Percentiles rank a stretch among this genome's conserved stretches.
Conservation (phyloP, 2,888 invertebrate genomes). For the Synergus japonicus region DNA sequence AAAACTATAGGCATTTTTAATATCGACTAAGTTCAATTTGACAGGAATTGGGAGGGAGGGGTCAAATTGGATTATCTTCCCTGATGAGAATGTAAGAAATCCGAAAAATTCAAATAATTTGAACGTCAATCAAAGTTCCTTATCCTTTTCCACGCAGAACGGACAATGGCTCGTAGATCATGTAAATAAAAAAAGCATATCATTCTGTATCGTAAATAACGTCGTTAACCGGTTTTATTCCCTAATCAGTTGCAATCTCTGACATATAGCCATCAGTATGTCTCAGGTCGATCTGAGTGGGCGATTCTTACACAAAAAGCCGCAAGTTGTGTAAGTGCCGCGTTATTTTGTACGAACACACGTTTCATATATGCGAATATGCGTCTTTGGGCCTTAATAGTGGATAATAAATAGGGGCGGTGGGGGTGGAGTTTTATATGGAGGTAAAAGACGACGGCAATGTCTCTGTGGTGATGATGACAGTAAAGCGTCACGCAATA, state of each 20-base stretch:
- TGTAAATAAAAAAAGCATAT: slow-evolving; percentile 30
- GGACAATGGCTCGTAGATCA: slow-evolving; percentile 33
- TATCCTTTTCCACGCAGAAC: slow-evolving; percentile 8
- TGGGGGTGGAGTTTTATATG: neutral
- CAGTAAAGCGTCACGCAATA: slow-evolving; percentile 35
- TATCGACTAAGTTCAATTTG: too few species aligned
- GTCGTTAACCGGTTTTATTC: slow-evolving; percentile 37
- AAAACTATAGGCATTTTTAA: too few species aligned
- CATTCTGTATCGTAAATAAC: slow-evolving; percentile 37
- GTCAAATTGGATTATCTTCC: too few species aligned
- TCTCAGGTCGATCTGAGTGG: slow-evolving; percentile 22
- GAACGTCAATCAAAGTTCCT: neutral
- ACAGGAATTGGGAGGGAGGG: too few species aligned
- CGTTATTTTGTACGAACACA: neutral
- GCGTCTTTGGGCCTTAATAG: neutral
- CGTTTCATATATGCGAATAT: neutral
- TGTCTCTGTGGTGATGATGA: slow-evolving; percentile 38
- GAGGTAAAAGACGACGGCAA: slow-evolving; percentile 25
- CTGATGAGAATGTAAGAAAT: neutral
- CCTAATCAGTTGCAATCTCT: slow-evolving; percentile 41
- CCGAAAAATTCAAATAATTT: neutral
- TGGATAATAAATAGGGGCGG: neutral
- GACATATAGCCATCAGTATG: slow-evolving; percentile 37
- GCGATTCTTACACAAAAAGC: slow-evolving; percentile 25
- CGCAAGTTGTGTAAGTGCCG: slow-evolving; percentile 2